Evolutionary conservation across 2,888 invertebrate species (phyloP), one percentile per base, ranked within the genome.

Genomic region (Synergus itoensis): DNA sequence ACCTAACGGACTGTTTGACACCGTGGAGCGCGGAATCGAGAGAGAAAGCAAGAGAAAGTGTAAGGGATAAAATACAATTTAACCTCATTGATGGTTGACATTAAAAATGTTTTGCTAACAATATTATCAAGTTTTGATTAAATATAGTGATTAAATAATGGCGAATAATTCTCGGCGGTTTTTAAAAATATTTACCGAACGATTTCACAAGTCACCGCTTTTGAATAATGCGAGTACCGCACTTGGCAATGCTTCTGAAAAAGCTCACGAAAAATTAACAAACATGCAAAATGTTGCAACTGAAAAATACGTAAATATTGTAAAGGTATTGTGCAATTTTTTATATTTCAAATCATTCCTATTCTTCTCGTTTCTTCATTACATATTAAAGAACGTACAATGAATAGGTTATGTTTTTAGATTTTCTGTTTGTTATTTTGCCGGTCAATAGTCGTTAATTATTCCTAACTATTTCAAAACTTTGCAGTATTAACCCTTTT

Each of bases 231-330:
- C 89, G 8, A 85, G 85, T 18, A 81, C 79, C 67, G 87, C 84
- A 18, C 82, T 90, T 36, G 87, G 85, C 78, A 88, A 82, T 82
- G 87, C 87, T 5, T 83, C 89, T 18, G 89, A 83, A 77, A 87
- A 81, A 79, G 89, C 89, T 5, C 91, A 91, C 43, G 79, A 82
- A 40, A 89, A 87, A 76, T 82, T 91, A 9, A 82, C 76, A 21
- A 85, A 84, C 77, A 83, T 89, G 4, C 91, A 90, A 81, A 87
- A 78, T 79, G 76, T 83, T 69, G 88, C 90, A 18, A 77, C 86
- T 0, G 79, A 89, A 78, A 91, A 90, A 79, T 91, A 88, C 77
- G 84, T 86, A 76, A 84, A 86, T 73, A 80, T 91, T 76, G 85
- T 87, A 1, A 90, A 90, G 89, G 91, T 91, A 86, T 21, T 48